A percentile compares a stretch with the other conserved stretches of the same genome.
Conservation (phyloP, 2,888 invertebrate genomes). For the Brachyopa scutellaris region DNA sequence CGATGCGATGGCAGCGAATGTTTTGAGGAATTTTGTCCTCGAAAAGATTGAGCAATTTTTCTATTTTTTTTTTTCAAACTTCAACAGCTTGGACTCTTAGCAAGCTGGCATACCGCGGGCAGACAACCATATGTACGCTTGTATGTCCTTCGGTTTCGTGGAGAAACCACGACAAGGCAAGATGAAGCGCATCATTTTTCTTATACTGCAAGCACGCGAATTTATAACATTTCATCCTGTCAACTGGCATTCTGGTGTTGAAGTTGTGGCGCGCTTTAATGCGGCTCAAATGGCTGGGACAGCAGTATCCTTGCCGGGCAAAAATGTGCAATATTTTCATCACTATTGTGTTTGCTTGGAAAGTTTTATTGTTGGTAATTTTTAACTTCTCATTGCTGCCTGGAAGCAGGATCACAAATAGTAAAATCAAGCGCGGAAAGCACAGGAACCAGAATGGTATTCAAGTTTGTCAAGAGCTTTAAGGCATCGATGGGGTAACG, state of each 20-base stretch:
- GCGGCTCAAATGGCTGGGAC: not conserved
- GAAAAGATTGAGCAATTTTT: constrained; percentile 49
- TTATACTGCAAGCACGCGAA: constrained; percentile 12
- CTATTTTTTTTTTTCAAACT: too few species aligned
- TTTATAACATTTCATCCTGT: constrained; percentile 29
- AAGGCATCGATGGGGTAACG: too few species aligned
- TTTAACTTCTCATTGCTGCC: constrained; percentile 5
- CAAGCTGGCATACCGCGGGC: constrained; percentile 35
- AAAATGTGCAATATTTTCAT: constrained; percentile 26
- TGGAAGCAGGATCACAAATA: too few species aligned
- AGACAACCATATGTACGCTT: constrained; percentile 51
- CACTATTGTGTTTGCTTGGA: constrained; percentile 15
- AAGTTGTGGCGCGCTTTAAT: not conserved
- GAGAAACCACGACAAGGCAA: constrained; percentile 10
- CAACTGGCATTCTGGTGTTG: constrained; percentile 26
- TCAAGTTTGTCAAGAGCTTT: too few species aligned
- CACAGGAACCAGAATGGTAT: too few species aligned
- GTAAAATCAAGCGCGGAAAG: too few species aligned
- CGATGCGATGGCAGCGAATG: not conserved
- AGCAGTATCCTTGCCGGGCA: not conserved
- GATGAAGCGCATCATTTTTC: constrained; percentile 44
- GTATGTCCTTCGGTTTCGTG: constrained; percentile 29
- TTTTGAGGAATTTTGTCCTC: constrained; percentile 15
- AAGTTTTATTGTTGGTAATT: constrained; percentile 20
- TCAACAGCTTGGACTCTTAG: constrained; percentile 28